These are phyloP conservation scores for Iselma pallidipennis DNA, from an alignment of 2,888 invertebrate genomes.

Conservation along the genomic window DNA sequence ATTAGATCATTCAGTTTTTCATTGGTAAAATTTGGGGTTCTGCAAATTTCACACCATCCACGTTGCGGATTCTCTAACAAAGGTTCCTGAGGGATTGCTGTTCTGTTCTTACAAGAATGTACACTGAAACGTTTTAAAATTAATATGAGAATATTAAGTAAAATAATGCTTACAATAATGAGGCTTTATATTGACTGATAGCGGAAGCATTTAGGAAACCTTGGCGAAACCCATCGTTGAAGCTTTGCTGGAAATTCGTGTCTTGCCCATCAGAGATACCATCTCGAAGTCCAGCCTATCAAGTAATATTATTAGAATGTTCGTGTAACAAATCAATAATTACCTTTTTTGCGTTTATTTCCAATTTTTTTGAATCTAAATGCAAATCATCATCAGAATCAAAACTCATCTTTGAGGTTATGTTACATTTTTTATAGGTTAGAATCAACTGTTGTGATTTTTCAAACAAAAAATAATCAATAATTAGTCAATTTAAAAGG, in stretches of 20 bases:
- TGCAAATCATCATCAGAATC: not conserved
- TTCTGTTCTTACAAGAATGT: not conserved
- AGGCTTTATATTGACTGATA: conserved; percentile 58
- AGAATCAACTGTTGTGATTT: not conserved
- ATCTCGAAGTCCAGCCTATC: conserved; percentile 52
- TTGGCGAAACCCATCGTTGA: conserved; percentile 68
- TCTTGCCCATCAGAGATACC: conserved; percentile 66
- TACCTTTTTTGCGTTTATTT: conserved; percentile 2
- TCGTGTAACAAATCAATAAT: not conserved
- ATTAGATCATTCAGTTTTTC: conserved; percentile 39
- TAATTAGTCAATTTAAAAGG: no score
- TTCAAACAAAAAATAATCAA: not conserved
- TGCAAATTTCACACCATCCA: conserved; percentile 38
- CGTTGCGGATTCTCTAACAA: conserved; percentile 19
- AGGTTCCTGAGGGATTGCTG: not conserved
- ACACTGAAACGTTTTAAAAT: conserved; percentile 5
- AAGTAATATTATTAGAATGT: not conserved
- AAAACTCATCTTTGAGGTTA: not conserved
- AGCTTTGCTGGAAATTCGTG: conserved; percentile 66
- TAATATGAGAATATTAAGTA: not conserved
- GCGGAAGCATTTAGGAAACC: conserved; percentile 65
- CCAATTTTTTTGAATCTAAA: not conserved
- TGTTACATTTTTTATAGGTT: not conserved
- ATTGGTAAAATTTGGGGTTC: conserved; percentile 26
- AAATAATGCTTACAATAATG: conserved; percentile 32